phyloP scores from a whole-genome alignment of 2,797 vertebrate species.

The Ctenopoma multispine region DNA sequence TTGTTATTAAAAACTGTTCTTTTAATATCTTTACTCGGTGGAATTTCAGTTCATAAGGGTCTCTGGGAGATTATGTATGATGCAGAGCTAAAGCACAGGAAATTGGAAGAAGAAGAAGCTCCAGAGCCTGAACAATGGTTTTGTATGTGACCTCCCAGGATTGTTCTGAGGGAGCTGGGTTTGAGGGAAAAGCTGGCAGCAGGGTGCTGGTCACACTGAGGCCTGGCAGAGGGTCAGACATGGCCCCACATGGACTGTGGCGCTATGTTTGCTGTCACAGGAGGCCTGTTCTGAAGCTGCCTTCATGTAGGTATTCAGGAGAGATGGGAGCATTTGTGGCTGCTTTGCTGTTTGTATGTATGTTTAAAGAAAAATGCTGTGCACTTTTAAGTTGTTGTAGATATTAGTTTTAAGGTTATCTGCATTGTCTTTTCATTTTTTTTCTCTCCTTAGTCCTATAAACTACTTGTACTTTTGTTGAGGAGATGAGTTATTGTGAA shows the following conservation, averaged over 20 bases:
- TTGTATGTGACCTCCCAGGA: constrained; percentile 69
- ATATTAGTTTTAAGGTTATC: not conserved
- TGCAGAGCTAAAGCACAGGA: constrained; percentile 34
- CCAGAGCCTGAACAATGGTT: constrained; percentile 62
- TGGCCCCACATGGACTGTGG: constrained; percentile 69
- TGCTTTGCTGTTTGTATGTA: not conserved
- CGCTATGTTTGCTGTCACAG: constrained; percentile 85
- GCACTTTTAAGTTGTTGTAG: not conserved
- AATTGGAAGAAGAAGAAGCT: constrained; percentile 34
- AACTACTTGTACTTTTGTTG: not conserved
- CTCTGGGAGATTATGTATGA: constrained; percentile 12
- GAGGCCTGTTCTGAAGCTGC: constrained; percentile 70
- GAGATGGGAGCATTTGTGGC: not conserved
- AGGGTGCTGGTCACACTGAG: constrained; percentile 42
- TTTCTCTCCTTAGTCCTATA: not conserved
- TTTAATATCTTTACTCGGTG: constrained; percentile 7
- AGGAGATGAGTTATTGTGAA: not conserved
- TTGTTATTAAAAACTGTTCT: constrained; percentile 1
- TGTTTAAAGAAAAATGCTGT: not conserved
- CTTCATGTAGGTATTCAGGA: constrained; percentile 78
- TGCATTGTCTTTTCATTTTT: not conserved
- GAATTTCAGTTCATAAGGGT: constrained; percentile 9
- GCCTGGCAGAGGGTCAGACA: constrained; percentile 62
- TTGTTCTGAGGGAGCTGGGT: constrained; percentile 20
- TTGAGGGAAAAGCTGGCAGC: constrained; percentile 10